Percentiles rank a stretch among this genome's conserved stretches.
Evolutionary conservation across 2,888 invertebrate genomes (phyloP).

Genomic region (Drosophila peninsularis): DNA sequence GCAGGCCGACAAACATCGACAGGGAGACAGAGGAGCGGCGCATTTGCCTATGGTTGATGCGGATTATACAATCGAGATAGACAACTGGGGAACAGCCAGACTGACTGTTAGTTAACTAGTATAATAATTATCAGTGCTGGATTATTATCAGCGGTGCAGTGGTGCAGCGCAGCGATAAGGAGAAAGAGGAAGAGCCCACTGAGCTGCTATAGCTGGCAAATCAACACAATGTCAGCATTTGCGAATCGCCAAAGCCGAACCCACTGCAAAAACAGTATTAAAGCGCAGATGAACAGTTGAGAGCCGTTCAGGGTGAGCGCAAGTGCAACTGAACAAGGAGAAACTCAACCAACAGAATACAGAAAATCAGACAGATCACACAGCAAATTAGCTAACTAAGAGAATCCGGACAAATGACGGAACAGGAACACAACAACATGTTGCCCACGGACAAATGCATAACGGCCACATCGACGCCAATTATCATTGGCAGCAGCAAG

Average conservation of each 20-base stretch:
- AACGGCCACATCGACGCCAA: slow-evolving; percentile 45
- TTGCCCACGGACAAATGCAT: slow-evolving; percentile 62
- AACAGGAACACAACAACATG: slow-evolving; percentile 41
- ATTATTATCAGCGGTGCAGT: slow-evolving; percentile 62
- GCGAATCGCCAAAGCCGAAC: slow-evolving; percentile 47
- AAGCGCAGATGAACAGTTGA: slow-evolving; percentile 58
- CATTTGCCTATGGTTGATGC: slow-evolving; percentile 11
- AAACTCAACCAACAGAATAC: neutral
- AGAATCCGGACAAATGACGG: neutral
- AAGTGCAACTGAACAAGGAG: slow-evolving; percentile 26
- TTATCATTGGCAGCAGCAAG: slow-evolving; percentile 57
- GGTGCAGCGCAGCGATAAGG: slow-evolving; percentile 38
- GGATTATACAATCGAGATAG: slow-evolving; percentile 51
- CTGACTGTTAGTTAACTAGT: slow-evolving; percentile 41
- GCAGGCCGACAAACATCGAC: slow-evolving; percentile 35
- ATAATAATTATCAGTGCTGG: slow-evolving; percentile 66
- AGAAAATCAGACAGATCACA: slow-evolving; percentile 13
- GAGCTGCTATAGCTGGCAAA: slow-evolving; percentile 21
- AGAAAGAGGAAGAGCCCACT: slow-evolving; percentile 21
- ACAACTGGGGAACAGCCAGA: slow-evolving; percentile 18
- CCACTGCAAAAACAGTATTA: slow-evolving; percentile 59
- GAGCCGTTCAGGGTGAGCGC: slow-evolving; percentile 29
- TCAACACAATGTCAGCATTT: slow-evolving; percentile 60
- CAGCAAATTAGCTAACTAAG: slow-evolving; percentile 30
- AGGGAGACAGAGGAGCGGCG: slow-evolving; percentile 2